Percentiles rank a stretch among this genome's conserved stretches.
Conservation (phyloP, 2,797 vertebrate species). For the Gypaetus barbatus region DNA sequence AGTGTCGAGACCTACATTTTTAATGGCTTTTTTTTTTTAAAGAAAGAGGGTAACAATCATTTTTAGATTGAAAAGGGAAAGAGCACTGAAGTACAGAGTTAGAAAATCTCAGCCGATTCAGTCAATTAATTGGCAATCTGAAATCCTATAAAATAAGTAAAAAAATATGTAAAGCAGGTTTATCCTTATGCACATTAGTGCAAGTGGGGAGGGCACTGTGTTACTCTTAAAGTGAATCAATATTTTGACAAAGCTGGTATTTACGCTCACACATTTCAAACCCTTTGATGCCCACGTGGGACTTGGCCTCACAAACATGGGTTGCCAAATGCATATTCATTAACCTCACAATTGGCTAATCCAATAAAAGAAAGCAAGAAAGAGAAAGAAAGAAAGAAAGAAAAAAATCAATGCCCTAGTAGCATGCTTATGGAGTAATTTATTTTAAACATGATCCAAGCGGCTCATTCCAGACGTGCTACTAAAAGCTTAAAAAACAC, state of each 20-base stretch:
- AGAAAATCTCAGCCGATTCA: neutral
- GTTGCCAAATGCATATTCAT: constrained; percentile 75
- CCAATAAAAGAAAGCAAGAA: constrained; percentile 49
- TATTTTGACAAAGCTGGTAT: constrained; percentile 73
- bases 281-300: constrained; percentile 42
- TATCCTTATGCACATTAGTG: neutral
- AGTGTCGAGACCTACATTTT: neutral
- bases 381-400: neutral
- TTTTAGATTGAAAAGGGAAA: neutral
- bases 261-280: constrained; percentile 58
- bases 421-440: constrained; percentile 66
- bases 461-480: neutral
- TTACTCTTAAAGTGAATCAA: constrained; percentile 65
- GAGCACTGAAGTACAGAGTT: neutral
- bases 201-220: neutral
- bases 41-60: neutral
- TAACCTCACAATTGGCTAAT: constrained; percentile 74
- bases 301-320: constrained; percentile 56
- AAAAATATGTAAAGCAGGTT: neutral
- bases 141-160: neutral
- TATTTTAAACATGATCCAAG: constrained; percentile 70
- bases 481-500: constrained; percentile 53
- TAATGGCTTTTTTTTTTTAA: neutral
- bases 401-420: constrained; percentile 54
- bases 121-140: neutral